Evolutionary conservation across 2,113 vertebrate genomes (phyloP), one percentile per base, ranked within the genome.

Genomic region (Megalops atlanticus): DNA sequence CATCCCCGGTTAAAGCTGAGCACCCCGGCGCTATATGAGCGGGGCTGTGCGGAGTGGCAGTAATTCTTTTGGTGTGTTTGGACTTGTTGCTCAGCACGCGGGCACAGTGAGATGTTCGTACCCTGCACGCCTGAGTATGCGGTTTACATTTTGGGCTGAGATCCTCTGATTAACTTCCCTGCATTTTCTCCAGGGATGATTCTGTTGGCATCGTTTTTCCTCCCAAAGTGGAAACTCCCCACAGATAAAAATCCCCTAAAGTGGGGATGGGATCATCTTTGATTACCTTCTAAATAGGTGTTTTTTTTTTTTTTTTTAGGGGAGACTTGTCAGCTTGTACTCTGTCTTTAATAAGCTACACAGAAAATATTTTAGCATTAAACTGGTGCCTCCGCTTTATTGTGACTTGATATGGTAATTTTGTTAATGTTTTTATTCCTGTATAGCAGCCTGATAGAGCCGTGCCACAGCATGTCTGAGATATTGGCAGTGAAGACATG

Each of bases 221-320:
- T 69, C 79, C 82, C 76, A 76, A 39, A 76, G 49, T 54, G 85
- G 80, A 85, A 86, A 84, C 64, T 76, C 85, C 84, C 83, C n/a
- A 27, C n/a, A 27, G 36, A 81, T 38, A 86, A 74, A 72, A 72
- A 11, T 36, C 15, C 38, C 39, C 36, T 47, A 74, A 76, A 76
- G n/a, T 41, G 21, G 72, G 68, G 33, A n/a, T 68, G 38, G 64
- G 64, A 68, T 77, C 24, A 41, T 77, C 74, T 77, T 45, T 76
- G 52, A 45, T 70, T 58, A 69, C 40, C 68, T n/a, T 72, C 40
- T 31, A 52, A 49, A 71, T 47, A 43, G 78, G 40, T n/a, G 15
- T 58, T 58, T 58, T 58, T n/a, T n/a, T 58, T n/a, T 31, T 54
- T 16, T 54, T 54, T 3, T 2, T 54, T 16, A 54, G n/a, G 11